phyloP scores from a whole-genome alignment of 2,888 invertebrate genomes.

The Bellardia pandia region DNA sequence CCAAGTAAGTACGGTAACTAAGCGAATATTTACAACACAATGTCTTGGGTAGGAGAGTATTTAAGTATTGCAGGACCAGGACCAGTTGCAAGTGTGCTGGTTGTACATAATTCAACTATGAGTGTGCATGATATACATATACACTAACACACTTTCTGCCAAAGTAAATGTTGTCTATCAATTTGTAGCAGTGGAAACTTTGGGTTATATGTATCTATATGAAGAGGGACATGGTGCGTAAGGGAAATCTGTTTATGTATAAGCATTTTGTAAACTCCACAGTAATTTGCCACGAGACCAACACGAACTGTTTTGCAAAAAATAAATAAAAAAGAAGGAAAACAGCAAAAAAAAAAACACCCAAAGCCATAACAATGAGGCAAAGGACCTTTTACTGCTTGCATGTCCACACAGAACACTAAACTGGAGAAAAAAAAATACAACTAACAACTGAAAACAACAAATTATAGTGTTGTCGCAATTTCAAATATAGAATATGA shows the following conservation, averaged over 20 bases:
- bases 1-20: background rate
- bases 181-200: slow-evolving; percentile 18
- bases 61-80: slow-evolving; percentile 31
- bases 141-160: too few species aligned
- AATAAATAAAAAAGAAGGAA: background rate
- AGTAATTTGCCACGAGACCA: slow-evolving; percentile 41
- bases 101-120: slow-evolving; percentile 24
- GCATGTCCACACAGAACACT: slow-evolving; percentile 5
- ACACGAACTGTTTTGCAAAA: slow-evolving; percentile 24
- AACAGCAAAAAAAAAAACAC: slow-evolving; percentile 12
- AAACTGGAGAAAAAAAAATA: background rate
- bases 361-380: slow-evolving; percentile 40
- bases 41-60: slow-evolving; percentile 18
- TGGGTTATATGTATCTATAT: too few species aligned
- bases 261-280: slow-evolving; percentile 9
- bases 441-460: slow-evolving; percentile 17
- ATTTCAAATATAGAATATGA: slow-evolving; percentile 21
- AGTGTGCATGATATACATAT: background rate
- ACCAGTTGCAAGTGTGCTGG: background rate
- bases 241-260: background rate
- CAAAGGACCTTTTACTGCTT: slow-evolving; percentile 45
- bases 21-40: slow-evolving; percentile 11
- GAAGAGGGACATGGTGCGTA: background rate
- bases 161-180: slow-evolving; percentile 50
- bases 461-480: slow-evolving; percentile 46